A percentile compares a stretch with the other conserved stretches of the same genome.
Evolutionary conservation across 2,797 vertebrate species (phyloP).

Genomic region (Notolepis coatsorum): DNA sequence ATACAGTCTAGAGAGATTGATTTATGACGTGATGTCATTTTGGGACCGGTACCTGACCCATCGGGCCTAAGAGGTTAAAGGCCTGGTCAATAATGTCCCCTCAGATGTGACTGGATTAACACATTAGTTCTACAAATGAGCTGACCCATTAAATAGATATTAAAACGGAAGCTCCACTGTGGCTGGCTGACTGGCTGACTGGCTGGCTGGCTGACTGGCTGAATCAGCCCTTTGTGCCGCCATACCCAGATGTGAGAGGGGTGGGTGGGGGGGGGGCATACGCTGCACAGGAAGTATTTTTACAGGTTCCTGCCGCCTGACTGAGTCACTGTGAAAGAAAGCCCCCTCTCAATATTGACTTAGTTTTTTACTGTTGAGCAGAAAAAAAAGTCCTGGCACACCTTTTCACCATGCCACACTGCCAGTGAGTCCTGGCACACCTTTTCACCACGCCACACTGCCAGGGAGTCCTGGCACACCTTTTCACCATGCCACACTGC

Average conservation of each 20-base stretch:
- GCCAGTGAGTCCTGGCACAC: slow-evolving; percentile 40
- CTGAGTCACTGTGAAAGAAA: slow-evolving; percentile 66
- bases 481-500: slow-evolving; percentile 35
- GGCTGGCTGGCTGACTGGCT: slow-evolving; percentile 68
- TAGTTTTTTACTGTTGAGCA: slow-evolving; percentile 70
- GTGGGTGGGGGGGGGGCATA: slow-evolving; percentile 58
- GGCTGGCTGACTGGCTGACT: slow-evolving; percentile 72
- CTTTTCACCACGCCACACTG: slow-evolving; percentile 33
- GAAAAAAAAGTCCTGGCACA: slow-evolving; percentile 69
- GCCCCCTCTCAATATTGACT: slow-evolving; percentile 68
- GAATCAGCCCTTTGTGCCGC: slow-evolving; percentile 81
- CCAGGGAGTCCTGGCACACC: slow-evolving; percentile 39
- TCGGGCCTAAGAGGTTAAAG: too few species aligned
- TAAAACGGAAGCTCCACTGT: slow-evolving; percentile 64
- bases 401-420: too few species aligned
- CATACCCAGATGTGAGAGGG: slow-evolving; percentile 70
- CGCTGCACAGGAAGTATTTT: slow-evolving; percentile 67
- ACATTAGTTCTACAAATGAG: slow-evolving; percentile 24
- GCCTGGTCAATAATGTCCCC: neutral
- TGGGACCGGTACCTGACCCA: too few species aligned
- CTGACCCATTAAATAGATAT: slow-evolving; percentile 56
- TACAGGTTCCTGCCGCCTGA: slow-evolving; percentile 62
- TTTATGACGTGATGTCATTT: too few species aligned
- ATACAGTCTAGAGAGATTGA: too few species aligned
- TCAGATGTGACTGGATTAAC: slow-evolving; percentile 46